Conservation (phyloP, 2,797 vertebrate genomes). For the Alectoris magna region DNA sequence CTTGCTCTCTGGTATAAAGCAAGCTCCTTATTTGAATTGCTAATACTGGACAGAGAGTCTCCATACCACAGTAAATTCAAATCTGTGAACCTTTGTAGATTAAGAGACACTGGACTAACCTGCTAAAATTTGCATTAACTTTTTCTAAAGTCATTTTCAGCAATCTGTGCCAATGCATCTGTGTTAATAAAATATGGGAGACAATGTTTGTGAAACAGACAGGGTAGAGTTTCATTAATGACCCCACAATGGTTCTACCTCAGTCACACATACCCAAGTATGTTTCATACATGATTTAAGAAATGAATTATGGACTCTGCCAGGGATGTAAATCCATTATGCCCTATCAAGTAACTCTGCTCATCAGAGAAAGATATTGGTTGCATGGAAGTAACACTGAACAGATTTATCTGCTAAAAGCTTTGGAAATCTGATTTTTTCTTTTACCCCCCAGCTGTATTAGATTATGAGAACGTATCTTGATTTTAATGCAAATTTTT, state of each 20-base stretch:
- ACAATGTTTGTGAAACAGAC: background rate
- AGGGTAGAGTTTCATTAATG: background rate
- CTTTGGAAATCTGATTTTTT: background rate
- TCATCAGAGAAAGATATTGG: background rate
- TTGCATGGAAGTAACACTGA: background rate
- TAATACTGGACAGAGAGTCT: constrained; percentile 67
- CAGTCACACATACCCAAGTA: background rate
- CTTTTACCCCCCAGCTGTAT: background rate
- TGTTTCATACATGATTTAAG: background rate
- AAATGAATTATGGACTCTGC: background rate
- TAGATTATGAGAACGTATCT: background rate
- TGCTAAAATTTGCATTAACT: background rate
- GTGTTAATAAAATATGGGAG: background rate
- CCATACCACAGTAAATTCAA: constrained; percentile 37
- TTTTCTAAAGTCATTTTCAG: background rate
- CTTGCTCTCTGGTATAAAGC: constrained; percentile 72
- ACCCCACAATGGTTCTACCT: background rate
- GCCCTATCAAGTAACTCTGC: background rate
- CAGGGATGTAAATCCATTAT: background rate
- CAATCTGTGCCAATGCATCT: background rate
- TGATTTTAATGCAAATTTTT: background rate
- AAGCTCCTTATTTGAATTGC: constrained; percentile 77
- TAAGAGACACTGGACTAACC: background rate
- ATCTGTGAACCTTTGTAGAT: background rate
- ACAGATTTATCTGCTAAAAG: background rate